Conservation (phyloP, 1,140 invertebrate genomes). For the Pararge aegeria region DNA sequence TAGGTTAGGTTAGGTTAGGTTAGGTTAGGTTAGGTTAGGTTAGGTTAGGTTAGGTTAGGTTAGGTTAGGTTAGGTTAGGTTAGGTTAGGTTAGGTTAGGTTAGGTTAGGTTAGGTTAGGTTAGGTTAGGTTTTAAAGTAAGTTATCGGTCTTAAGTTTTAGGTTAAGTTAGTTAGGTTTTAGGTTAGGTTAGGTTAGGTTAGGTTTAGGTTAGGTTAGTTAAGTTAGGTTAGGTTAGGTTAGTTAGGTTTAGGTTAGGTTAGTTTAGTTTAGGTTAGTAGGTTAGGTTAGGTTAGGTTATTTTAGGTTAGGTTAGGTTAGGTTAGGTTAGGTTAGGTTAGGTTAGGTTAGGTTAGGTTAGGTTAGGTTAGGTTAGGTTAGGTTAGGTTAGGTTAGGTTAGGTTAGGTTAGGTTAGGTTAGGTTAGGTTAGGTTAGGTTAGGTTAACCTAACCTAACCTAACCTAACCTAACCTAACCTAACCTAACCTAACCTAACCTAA, state of each 20-base stretch:
- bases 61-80: conserved; percentile 27
- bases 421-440: conserved; percentile 6
- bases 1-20: conserved; percentile 13
- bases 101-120: conserved; percentile 29
- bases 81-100: conserved; percentile 29
- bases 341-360: conserved; percentile 14
- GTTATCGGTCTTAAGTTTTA: no score
- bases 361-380: conserved; percentile 14
- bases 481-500: no score
- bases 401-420: conserved; percentile 6
- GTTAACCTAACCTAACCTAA: no score
- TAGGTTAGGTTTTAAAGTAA: no score
- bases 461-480: no score
- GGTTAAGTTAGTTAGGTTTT: background rate
- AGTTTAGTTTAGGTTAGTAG: background rate
- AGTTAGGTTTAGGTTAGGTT: conserved; percentile 2
- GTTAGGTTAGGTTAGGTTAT: conserved; percentile 7
- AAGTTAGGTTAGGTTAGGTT: conserved; percentile 4
- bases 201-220: no score
- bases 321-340: conserved; percentile 20
- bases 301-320: conserved; percentile 4
- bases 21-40: background rate
- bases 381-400: conserved; percentile 13
- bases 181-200: no score
- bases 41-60: background rate